Conservation (phyloP, 2,888 invertebrate genomes). For the Laspeyria flexula region DNA sequence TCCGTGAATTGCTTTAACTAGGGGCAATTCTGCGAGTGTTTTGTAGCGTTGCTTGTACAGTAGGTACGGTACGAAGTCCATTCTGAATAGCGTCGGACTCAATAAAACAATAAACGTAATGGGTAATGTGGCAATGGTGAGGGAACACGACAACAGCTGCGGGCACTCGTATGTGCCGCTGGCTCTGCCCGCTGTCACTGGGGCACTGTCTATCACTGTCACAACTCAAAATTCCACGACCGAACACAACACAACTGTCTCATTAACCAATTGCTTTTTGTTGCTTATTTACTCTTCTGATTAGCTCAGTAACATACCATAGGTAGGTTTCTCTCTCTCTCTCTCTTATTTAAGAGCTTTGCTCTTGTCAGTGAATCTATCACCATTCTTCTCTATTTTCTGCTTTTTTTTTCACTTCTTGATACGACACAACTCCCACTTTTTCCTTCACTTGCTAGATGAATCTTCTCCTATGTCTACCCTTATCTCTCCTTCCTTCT, state of each 20-base stretch:
- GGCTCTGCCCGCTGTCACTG: not conserved
- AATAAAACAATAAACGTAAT: conserved; percentile 20
- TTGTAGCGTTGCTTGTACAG: conserved; percentile 1
- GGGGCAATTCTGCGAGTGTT: not conserved
- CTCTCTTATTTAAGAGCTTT: no score
- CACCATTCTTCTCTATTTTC: no score
- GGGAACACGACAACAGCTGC: conserved; percentile 1
- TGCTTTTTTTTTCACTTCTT: no score
- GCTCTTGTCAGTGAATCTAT: no score
- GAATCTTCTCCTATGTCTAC: no score
- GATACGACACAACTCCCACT: no score
- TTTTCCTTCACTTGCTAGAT: no score
- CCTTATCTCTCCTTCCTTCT: no score
- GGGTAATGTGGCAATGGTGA: conserved; percentile 1
- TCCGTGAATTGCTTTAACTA: not conserved
- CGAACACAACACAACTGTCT: not conserved
- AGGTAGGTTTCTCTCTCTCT: no score
- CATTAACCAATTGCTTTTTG: not conserved
- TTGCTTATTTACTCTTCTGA: no score
- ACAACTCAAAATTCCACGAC: not conserved
- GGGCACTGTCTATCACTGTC: not conserved
- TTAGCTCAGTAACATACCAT: no score
- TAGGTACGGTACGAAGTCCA: conserved; percentile 4
- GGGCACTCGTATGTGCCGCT: not conserved
- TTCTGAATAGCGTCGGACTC: conserved; percentile 10